Evolutionary conservation across 2,113 vertebrate species (phyloP), one percentile per base, ranked within the genome.

Genomic region (Dasypus novemcinctus): DNA sequence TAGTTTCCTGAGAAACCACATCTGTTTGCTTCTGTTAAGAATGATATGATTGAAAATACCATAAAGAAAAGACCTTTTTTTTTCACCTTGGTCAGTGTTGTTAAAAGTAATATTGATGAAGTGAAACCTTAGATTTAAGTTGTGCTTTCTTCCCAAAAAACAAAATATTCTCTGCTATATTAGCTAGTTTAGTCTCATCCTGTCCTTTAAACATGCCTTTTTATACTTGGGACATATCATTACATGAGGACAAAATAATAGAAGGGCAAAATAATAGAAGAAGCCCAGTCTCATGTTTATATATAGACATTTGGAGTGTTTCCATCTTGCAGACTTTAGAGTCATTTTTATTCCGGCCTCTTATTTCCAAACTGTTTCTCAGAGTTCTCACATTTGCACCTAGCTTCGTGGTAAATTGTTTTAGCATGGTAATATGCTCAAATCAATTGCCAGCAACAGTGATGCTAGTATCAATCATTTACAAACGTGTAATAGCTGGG

Each of bases 401-500:
- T 90, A 25, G 78, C 80, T 96, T 76, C 43, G 9, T 87, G 80
- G 71, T 57, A 90, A 95, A 96, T 96, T 94, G 87, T 81, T 94
- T 95, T 54, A 91, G 71, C 93, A 95, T 90, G 90, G 90, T 66
- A 94, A 96, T 92, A 59, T 84, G 36, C 90, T 96, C 81, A 93
- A 83, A 94, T 97, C 92, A 93, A 76, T 96, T 89, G 87, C 83
- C 46, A 13, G 74, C 18, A 43, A 83, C 84, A 92, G 87, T 94
- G 86, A 94, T n/a, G 80, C 33, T 64, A 75, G 76, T 76, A 92
- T 97, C 97, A 93, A 78, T 97, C 96, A 96, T 18, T 25, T 81
- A 90, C 83, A 90, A 78, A 85, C 21, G 11, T 63, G 59, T 87
- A 95, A 87, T 76, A 93, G 89, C 61, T 85, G 12, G 18, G 36